Conservation (phyloP, 2,888 invertebrate genomes). For the Aleiodes testaceus region DNA sequence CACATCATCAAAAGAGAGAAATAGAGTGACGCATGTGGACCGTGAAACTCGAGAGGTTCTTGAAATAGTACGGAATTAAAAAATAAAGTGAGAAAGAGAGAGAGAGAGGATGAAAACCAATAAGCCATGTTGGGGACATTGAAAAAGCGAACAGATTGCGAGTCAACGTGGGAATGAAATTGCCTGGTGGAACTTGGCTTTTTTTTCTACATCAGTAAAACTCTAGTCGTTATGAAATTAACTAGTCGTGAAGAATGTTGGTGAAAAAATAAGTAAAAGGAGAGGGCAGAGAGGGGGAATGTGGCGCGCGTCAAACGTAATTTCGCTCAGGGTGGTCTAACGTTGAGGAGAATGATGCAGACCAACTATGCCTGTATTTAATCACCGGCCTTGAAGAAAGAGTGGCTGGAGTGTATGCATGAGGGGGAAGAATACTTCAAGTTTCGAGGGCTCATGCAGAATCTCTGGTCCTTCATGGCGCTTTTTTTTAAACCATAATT, state of each 20-base stretch:
- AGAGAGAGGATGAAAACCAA: conserved; percentile 31
- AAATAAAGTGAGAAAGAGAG: not conserved
- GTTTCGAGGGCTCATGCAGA: conserved; percentile 34
- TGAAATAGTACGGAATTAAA: conserved; percentile 21
- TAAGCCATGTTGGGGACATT: conserved; percentile 33
- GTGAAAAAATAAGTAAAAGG: conserved; percentile 30
- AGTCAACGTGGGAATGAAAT: conserved; percentile 43
- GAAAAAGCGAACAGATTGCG: conserved; percentile 38
- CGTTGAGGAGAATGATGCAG: conserved; percentile 47
- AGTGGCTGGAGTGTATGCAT: conserved; percentile 33
- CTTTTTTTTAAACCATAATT: conserved; percentile 23
- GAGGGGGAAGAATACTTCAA: conserved; percentile 15
- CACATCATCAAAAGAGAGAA: conserved; percentile 3
- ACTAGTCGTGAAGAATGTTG: conserved; percentile 41
- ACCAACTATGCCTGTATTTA: conserved; percentile 53
- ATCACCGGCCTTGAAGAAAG: conserved; percentile 56
- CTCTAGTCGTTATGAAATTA: conserved; percentile 47
- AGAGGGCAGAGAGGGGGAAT: conserved; percentile 27
- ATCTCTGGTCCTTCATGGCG: conserved; percentile 27
- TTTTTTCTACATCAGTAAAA: not conserved
- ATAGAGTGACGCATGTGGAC: conserved; percentile 6
- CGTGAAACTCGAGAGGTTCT: conserved; percentile 35
- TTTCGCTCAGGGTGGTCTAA: conserved; percentile 55
- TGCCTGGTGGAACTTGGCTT: conserved; percentile 22
- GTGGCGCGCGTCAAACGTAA: conserved; percentile 42